Base-by-base conservation (phyloP, 2,888 invertebrate genomes). In the Limnephilus lunatus region DNA sequence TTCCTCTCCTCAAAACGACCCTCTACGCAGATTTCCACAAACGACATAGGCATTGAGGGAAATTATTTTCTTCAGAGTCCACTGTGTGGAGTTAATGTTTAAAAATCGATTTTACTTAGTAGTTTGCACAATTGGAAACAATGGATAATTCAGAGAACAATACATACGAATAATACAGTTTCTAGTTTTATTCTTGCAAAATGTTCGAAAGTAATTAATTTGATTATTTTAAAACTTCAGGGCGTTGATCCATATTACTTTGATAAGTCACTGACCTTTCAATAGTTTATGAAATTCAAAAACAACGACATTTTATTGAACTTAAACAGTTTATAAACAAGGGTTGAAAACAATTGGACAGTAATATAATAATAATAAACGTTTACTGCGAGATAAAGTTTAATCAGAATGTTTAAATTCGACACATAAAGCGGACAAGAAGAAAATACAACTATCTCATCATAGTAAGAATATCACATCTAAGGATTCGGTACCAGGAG, bases 401-500 rank as follows among this genome's bases (percentile, higher is more conserved):
- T 91, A 91, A 91, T 91, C 48, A 31, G 30, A 88, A 88, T 81
- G 88, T 85, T 91, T 89, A 89, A 91, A 85, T 91, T 91, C 89
- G 53, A 19, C 80, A n/a, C 30, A 44, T 53, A 89, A 89, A 83
- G 9, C 35, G 88, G 87, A 91, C 80, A 85, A 32, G 85, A 81
- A 82, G 86, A 91, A 39, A 85, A 89, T 31, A 91, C 86, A 85
- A 91, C 89, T 89, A 85, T 25, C 82, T 89, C 91, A 89, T 91
- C 91, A 91, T 91, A 83, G 83, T 91, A 89, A 80, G 68, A 89
- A 91, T 89, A 90, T 90, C 81, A 85, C 85, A 90, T 86, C 85
- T 81, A 92, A 90, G 82, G 90, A 90, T 92, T 89, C 85, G 87
- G 44, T 86, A 81, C 90, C 92, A 92, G 92, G 90, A 80, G 81